phyloP scores from a whole-genome alignment of 2,797 vertebrate species.

The Urocyon cinereoargenteus region DNA sequence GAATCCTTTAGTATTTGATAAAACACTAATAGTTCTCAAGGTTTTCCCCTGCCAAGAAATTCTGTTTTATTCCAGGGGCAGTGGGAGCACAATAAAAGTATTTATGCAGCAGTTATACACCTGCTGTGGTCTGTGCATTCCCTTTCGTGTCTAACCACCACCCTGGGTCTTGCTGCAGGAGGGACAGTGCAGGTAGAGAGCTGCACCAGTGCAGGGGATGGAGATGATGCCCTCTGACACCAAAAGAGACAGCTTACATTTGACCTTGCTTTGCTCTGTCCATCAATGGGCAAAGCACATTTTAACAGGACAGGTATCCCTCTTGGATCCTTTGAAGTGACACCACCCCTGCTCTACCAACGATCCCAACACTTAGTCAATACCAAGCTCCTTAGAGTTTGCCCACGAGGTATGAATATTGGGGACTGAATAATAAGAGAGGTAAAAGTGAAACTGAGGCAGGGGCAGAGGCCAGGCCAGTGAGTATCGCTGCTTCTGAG shows the following conservation, averaged over 20 bases:
- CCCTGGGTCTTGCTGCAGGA: background rate
- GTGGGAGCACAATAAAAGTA: background rate
- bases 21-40: background rate
- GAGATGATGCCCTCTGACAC: background rate
- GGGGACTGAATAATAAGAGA: background rate
- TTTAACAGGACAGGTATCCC: background rate
- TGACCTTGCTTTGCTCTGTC: background rate
- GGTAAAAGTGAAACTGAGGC: background rate
- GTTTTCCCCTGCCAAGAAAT: background rate
- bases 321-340: background rate
- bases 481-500: conserved; percentile 91
- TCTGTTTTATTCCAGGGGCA: conserved; percentile 6
- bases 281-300: background rate
- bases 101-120: background rate
- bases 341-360: background rate
- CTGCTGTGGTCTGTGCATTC: background rate
- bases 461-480: background rate
- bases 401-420: background rate
- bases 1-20: background rate
- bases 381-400: background rate
- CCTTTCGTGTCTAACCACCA: background rate
- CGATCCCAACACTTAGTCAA: background rate
- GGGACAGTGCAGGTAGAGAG: background rate
- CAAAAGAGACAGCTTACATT: background rate
- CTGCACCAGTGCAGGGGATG: background rate